A percentile compares a stretch with the other conserved stretches of the same genome.
Evolutionary conservation across 2,113 vertebrate species (phyloP).

Genomic region (Thunnus thynnus): DNA sequence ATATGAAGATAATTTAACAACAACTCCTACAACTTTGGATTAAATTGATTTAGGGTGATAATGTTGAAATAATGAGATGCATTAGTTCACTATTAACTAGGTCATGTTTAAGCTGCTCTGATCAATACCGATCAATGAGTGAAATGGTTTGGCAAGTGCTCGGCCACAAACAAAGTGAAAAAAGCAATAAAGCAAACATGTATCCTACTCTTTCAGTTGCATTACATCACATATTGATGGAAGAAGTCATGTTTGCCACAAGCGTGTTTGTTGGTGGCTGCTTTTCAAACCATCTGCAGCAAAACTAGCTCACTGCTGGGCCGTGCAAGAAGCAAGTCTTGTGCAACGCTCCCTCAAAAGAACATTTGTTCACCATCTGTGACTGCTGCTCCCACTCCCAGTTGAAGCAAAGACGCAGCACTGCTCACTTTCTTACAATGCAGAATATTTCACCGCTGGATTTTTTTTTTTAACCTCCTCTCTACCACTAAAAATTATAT

Average conservation of each 20-base stretch:
- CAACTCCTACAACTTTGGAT: background rate
- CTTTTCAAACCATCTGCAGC: conserved; percentile 70
- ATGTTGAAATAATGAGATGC: conserved; percentile 44
- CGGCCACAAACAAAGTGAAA: conserved; percentile 49
- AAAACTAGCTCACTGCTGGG: conserved; percentile 67
- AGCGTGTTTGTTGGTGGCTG: conserved; percentile 57
- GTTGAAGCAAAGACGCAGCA: conserved; percentile 59
- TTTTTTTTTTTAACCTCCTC: conserved; percentile 44
- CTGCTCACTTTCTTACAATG: conserved; percentile 41
- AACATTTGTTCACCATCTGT: conserved; percentile 83
- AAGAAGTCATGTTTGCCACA: conserved; percentile 50
- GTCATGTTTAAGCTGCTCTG: conserved; percentile 31
- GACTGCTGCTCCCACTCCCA: conserved; percentile 73
- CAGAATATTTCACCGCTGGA: conserved; percentile 45
- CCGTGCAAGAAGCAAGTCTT: conserved; percentile 66
- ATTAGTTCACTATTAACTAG: conserved; percentile 33
- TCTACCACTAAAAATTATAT: conserved; percentile 12
- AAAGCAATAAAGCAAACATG: conserved; percentile 46
- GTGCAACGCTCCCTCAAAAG: conserved; percentile 73
- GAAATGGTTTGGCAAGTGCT: conserved; percentile 55
- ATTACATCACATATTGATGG: conserved; percentile 58
- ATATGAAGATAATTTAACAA: conserved; percentile 16
- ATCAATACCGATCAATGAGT: conserved; percentile 55
- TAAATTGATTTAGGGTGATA: conserved; percentile 8
- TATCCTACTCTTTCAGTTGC: conserved; percentile 29